These are phyloP conservation scores for Euproctis similis DNA, from an alignment of 2,888 invertebrate genomes.

Conservation along the genomic window DNA sequence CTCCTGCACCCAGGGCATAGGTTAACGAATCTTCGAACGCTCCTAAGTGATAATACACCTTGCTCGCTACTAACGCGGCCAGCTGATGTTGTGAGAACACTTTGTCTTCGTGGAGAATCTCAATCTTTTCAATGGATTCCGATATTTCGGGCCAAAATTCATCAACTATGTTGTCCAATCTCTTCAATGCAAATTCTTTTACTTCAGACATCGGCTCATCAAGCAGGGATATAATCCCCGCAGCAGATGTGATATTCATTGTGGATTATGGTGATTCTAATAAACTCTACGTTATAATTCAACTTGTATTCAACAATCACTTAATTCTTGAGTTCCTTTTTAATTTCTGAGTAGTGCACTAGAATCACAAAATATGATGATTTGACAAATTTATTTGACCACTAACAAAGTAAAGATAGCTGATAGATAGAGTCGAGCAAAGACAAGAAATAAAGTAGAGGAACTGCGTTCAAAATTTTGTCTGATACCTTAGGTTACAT, in stretches of 20 bases:
- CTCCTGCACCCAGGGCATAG: slow-evolving; percentile 97
- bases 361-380: slow-evolving; percentile 44
- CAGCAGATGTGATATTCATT: slow-evolving; percentile 76
- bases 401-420: no score
- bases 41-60: slow-evolving; percentile 98
- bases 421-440: no score
- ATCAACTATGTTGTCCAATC: slow-evolving; percentile 94
- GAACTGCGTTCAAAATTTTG: no score
- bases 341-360: slow-evolving; percentile 15
- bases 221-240: slow-evolving; percentile 95
- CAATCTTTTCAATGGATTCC: slow-evolving; percentile 97
- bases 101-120: slow-evolving; percentile 96
- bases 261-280: slow-evolving; percentile 24
- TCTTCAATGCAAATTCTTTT: slow-evolving; percentile 94
- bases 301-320: slow-evolving; percentile 1
- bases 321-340: slow-evolving; percentile 1
- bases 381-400: slow-evolving; percentile 59
- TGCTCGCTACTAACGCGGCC: slow-evolving; percentile 97
- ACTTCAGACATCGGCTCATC: slow-evolving; percentile 96
- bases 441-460: no score
- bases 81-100: slow-evolving; percentile 90
- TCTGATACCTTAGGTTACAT: no score
- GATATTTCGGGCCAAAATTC: slow-evolving; percentile 99
- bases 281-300: slow-evolving; percentile 7
- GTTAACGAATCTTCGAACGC: slow-evolving; percentile 97